These are phyloP conservation scores for Temnothorax longispinosus DNA, from an alignment of 1,140 invertebrate genomes.

Conservation along the genomic window DNA sequence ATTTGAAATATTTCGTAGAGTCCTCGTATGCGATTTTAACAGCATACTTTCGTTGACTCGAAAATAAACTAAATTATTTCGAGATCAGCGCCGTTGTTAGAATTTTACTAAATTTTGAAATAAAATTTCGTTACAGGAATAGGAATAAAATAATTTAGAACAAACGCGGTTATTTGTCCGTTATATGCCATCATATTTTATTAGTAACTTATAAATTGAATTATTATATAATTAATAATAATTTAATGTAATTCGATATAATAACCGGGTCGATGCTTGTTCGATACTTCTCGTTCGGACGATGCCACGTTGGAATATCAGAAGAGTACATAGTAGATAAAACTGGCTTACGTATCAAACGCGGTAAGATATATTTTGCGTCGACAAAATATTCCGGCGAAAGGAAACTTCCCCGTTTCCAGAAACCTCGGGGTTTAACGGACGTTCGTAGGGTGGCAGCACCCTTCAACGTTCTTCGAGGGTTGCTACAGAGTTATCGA, in stretches of 20 bases:
- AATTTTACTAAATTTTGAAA: neutral
- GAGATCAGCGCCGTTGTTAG: slow-evolving; percentile 35
- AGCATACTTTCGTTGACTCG: neutral
- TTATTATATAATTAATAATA: neutral
- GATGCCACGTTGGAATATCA: slow-evolving; percentile 27
- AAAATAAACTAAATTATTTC: slow-evolving; percentile 55
- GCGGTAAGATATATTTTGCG: slow-evolving; percentile 59
- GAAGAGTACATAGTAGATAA: slow-evolving; percentile 59
- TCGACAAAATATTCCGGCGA: slow-evolving; percentile 62
- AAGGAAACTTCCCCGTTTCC: slow-evolving; percentile 58
- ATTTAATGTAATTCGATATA: slow-evolving; percentile 28
- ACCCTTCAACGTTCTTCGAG: slow-evolving; percentile 73
- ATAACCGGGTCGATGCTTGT: neutral
- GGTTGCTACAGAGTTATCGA: slow-evolving; percentile 45
- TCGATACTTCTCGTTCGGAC: neutral
- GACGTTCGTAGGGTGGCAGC: slow-evolving; percentile 81
- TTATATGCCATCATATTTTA: neutral
- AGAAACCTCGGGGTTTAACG: slow-evolving; percentile 73
- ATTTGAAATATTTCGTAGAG: neutral
- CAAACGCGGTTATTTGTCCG: neutral
- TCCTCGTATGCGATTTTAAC: neutral
- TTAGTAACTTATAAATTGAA: neutral
- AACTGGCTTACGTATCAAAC: slow-evolving; percentile 38
- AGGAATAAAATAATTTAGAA: neutral
- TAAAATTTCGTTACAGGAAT: slow-evolving; percentile 44